Evolutionary conservation across 2,113 vertebrate species (phyloP).

Genomic region (human (Homo sapiens)): DNA sequence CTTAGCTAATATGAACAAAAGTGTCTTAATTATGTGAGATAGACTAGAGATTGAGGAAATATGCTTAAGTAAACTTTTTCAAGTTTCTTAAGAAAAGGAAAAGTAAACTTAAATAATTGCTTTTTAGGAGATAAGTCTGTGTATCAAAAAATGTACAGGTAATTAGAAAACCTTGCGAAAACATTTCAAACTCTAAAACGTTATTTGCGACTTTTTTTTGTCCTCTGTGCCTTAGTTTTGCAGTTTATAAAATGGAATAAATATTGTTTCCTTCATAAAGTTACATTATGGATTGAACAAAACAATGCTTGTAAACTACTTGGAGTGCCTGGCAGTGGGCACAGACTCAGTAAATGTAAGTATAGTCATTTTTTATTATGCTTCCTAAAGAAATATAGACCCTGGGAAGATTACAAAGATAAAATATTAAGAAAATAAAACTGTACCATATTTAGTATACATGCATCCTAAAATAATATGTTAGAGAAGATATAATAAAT

Average conservation of each 20-base stretch:
- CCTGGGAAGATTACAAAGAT: neutral
- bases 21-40: neutral
- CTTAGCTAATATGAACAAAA: neutral
- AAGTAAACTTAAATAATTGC: neutral
- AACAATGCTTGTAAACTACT: neutral
- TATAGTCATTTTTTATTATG: neutral
- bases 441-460: neutral
- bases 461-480: neutral
- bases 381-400: neutral
- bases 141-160: neutral
- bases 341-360: neutral
- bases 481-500: neutral
- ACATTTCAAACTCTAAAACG: neutral
- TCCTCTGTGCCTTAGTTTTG: neutral
- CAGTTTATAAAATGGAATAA: neutral
- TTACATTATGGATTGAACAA: neutral
- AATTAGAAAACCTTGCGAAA: neutral
- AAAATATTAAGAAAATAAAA: slow-evolving; percentile 24
- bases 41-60: neutral
- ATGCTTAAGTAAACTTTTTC: neutral
- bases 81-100: neutral
- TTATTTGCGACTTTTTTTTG: neutral
- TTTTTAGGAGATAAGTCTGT: neutral
- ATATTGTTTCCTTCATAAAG: neutral
- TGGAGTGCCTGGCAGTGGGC: neutral